A percentile compares a stretch with the other conserved stretches of the same genome.
Evolutionary conservation across 2,888 invertebrate species (phyloP).

Genomic region (Pollenia griseotomentosa): DNA sequence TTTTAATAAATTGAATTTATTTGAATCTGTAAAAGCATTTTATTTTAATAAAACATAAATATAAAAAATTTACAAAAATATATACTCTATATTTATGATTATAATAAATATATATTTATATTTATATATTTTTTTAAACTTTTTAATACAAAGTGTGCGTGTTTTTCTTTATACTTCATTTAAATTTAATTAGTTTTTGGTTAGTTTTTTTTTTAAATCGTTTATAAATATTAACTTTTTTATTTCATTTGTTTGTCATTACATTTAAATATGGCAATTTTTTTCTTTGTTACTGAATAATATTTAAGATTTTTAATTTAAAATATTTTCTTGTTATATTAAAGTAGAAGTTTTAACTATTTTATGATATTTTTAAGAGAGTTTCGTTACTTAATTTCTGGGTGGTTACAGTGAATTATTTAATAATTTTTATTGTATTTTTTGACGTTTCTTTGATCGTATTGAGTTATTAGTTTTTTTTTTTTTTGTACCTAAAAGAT

Average conservation of each 20-base stretch:
- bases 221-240: conserved; percentile 10
- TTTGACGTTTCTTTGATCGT: conserved; percentile 41
- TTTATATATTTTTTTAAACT: conserved; percentile 40
- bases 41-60: neutral
- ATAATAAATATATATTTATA: conserved; percentile 50
- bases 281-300: conserved; percentile 49
- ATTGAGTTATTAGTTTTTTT: conserved; percentile 46
- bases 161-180: conserved; percentile 72
- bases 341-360: conserved; percentile 33
- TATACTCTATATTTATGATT: conserved; percentile 52
- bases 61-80: conserved; percentile 71
- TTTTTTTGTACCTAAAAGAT: conserved; percentile 71
- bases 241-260: conserved; percentile 9
- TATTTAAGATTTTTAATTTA: conserved; percentile 44
- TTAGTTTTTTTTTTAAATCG: conserved; percentile 27
- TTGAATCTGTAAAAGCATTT: conserved; percentile 42
- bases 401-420: conserved; percentile 70
- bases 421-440: conserved; percentile 64
- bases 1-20: neutral
- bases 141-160: conserved; percentile 73
- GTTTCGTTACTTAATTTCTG: conserved; percentile 62
- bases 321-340: conserved; percentile 29
- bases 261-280: conserved; percentile 68
- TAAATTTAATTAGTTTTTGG: conserved; percentile 41
- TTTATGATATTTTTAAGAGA: conserved; percentile 53